Evolutionary conservation across 2,113 vertebrate genomes (phyloP), one percentile per base, ranked within the genome.

Genomic region (Neolamprologus kungweensis): DNA sequence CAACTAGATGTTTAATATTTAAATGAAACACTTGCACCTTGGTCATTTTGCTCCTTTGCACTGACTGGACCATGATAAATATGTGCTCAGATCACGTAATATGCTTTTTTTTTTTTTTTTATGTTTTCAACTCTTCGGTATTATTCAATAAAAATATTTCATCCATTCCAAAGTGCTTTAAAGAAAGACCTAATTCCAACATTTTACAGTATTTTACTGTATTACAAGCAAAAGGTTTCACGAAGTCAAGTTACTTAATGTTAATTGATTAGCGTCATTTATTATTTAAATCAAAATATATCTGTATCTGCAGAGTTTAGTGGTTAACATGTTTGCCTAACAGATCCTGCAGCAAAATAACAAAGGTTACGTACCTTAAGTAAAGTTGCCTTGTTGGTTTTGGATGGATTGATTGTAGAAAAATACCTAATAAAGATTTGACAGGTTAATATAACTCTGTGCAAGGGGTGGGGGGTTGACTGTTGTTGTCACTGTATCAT

Each of bases 191-290:
- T 10, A 60, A 60, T 60, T 60, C 16, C 57, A 60, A 60, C 1
- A 60, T 33, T 33, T 33, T 60, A 60, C 57, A 33, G 8, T 60
- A 33, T 60, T 31, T 60, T 60, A 60, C 2, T 33, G 16, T 33
- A 60, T 35, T 65, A 17, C 55, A 58, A 58, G 57, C 14, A 58
- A 58, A 0, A 58, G 0, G 55, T 58, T 58, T 16, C 55, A 58
- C 55, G 0, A 4, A 58, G 55, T 58, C 55, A 58, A 31, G 26
- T 58, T 31, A 65, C 60, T n/a, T 65, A 35, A 65, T 12, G 31
- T 65, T 35, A n/a, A 65, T 65, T n/a, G 0, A 65, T 65, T n/a
- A 5, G 60, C 6, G 1, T n/a, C 0, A n/a, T 35, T 65, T 35
- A 65, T 65, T 35, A 65, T 35, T 65, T 63, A 63, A 63, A 35